phyloP scores from a whole-genome alignment of 2,888 invertebrate species.

The Kryphioiulus occultus region DNA sequence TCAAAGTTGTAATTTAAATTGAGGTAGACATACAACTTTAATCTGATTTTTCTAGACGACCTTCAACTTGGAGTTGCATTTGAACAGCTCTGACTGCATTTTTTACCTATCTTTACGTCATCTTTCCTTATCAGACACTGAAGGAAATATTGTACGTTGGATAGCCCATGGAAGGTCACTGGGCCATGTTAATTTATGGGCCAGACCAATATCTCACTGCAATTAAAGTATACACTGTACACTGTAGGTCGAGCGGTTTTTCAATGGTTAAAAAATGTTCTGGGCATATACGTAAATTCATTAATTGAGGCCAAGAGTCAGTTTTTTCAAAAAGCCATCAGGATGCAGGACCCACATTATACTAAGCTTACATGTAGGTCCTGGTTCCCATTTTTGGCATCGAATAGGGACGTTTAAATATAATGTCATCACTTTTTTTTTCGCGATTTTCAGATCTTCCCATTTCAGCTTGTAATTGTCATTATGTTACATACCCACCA shows the following conservation, averaged over 20 bases:
- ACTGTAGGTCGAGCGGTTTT: background rate
- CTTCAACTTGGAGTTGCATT: background rate
- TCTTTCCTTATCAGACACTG: background rate
- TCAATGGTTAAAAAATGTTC: background rate
- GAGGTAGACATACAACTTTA: background rate
- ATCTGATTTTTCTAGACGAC: background rate
- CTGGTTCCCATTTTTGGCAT: no score
- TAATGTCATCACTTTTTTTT: no score
- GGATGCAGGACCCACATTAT: no score
- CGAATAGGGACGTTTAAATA: no score
- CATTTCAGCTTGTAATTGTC: no score
- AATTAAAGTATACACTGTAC: no score
- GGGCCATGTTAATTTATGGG: background rate
- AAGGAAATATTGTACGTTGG: background rate
- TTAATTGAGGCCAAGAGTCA: no score
- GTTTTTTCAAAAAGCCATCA: background rate
- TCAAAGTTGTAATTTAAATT: background rate
- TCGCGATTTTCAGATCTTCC: no score
- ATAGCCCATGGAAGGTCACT: background rate
- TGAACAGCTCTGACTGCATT: background rate
- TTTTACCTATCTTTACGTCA: background rate
- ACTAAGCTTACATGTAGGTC: no score
- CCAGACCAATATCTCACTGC: conserved; percentile 1
- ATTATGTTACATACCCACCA: no score
- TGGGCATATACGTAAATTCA: background rate